Evolutionary conservation across 2,797 vertebrate species (phyloP).

Genomic region (Nyctalus aviator): DNA sequence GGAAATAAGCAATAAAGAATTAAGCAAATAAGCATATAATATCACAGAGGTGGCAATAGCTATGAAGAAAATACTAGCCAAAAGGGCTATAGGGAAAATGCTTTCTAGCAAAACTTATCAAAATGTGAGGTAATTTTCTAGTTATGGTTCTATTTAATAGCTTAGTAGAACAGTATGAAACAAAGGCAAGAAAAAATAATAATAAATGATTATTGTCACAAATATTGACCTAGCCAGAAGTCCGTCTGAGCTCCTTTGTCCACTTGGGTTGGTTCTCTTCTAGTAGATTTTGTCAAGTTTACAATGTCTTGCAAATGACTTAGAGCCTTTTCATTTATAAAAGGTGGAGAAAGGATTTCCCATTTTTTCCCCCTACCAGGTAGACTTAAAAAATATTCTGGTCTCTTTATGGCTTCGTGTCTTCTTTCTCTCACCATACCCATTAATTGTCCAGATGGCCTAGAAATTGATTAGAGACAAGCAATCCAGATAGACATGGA

Average conservation of each 20-base stretch:
- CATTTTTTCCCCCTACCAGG: background rate
- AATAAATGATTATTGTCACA: background rate
- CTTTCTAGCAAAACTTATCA: background rate
- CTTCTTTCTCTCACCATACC: background rate
- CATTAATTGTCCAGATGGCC: background rate
- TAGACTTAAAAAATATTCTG: background rate
- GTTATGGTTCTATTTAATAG: background rate
- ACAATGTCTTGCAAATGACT: background rate
- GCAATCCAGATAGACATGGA: background rate
- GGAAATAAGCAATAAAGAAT: background rate
- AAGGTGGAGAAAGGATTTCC: constrained; percentile 17
- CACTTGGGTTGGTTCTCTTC: background rate
- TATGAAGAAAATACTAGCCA: background rate
- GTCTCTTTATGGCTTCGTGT: background rate
- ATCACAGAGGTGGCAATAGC: background rate
- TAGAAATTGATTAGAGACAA: background rate
- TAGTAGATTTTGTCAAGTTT: background rate
- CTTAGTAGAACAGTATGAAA: background rate
- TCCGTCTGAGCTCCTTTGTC: background rate
- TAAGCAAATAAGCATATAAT: background rate
- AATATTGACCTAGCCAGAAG: background rate
- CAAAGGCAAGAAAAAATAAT: background rate
- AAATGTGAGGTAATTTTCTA: background rate
- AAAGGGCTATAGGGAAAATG: background rate
- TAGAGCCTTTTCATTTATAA: background rate